Base-by-base conservation (phyloP, 2,888 invertebrate species). In the Cerastis leucographa region DNA sequence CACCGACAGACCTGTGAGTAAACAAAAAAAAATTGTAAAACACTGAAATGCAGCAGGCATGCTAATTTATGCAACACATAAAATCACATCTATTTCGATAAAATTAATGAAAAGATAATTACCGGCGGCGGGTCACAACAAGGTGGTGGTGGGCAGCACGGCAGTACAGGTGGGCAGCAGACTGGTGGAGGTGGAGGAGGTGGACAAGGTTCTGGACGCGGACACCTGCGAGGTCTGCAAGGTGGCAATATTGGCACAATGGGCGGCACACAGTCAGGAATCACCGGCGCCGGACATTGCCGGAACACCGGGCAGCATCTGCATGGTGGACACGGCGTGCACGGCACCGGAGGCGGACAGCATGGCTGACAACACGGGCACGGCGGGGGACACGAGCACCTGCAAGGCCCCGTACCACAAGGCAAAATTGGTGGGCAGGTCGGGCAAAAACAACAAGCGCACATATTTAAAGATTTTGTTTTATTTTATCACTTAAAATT, bases 101-200 rank as follows among this genome's bases (percentile, higher is more conserved):
- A 40, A 29, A 51, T 51, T 25, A 59, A 51, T 51, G n/a, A 67
- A 67, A 64, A 71, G 5, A 73, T 69, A 80, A 80, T 91, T 90
- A 96, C 96, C 76, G 97, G 96, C 56, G 96, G 94, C 74, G 94
- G 95, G 88, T 96, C 93, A 87, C 96, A 94, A 62, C 95, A 93
- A 76, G 94, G 94, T 49, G 95, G 95, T 12, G 95, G 96, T 54
- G 95, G 96, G 72, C 95, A 94, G 85, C 96, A 96, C 1, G 97
- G 97, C 61, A 96, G 86, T 11, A 95, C 92, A 54, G 96, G 96
- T 3, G 96, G 96, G 70, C 93, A 95, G 81, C 93, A 95, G 14
- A 95, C 94, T 25, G 95, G 95, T 5, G 85, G 84, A 0, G 95
- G 94, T 17, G 94, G 92, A 1, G 93, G 94, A 17, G 87, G 89